Percentiles rank a stretch among this genome's conserved stretches.
These are phyloP conservation scores for Melanerpes aurifrons DNA, from an alignment of 2,113 vertebrate species.

Conservation along the genomic window DNA sequence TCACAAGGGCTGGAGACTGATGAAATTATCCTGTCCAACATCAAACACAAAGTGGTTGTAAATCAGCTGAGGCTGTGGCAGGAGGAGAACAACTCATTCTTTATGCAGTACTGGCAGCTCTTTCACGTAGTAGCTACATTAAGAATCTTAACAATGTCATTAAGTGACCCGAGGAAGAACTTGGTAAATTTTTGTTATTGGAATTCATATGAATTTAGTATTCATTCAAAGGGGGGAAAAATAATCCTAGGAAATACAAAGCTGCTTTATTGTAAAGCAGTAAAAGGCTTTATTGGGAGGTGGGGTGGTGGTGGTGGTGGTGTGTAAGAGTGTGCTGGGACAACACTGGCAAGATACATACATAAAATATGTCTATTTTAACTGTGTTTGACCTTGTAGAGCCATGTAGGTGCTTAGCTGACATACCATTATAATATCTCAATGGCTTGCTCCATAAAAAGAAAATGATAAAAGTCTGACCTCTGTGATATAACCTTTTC, in stretches of 20 bases:
- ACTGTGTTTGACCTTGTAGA: conserved; percentile 75
- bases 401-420: conserved; percentile 38
- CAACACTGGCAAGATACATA: conserved; percentile 40
- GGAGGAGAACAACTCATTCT: conserved; percentile 83
- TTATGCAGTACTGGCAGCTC: conserved; percentile 76
- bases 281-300: conserved; percentile 40
- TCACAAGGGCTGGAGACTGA: conserved; percentile 90
- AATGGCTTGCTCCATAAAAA: conserved; percentile 58
- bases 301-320: not conserved
- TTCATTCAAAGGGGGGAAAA: conserved; percentile 26
- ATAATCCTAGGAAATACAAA: conserved; percentile 45
- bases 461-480: conserved; percentile 36
- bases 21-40: conserved; percentile 94
- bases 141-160: conserved; percentile 85
- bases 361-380: conserved; percentile 66
- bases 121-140: conserved; percentile 75
- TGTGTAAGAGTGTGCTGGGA: not conserved
- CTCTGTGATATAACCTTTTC: conserved; percentile 49
- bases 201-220: conserved; percentile 42
- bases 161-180: conserved; percentile 74
- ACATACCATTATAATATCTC: conserved; percentile 43
- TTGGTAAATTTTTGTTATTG: conserved; percentile 63
- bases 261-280: conserved; percentile 54
- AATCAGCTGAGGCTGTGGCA: conserved; percentile 87
- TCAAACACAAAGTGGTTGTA: conserved; percentile 91